Percentiles rank a stretch among this genome's conserved stretches.
Evolutionary conservation across 2,888 invertebrate genomes (phyloP).

Genomic region (Norana najaformis): DNA sequence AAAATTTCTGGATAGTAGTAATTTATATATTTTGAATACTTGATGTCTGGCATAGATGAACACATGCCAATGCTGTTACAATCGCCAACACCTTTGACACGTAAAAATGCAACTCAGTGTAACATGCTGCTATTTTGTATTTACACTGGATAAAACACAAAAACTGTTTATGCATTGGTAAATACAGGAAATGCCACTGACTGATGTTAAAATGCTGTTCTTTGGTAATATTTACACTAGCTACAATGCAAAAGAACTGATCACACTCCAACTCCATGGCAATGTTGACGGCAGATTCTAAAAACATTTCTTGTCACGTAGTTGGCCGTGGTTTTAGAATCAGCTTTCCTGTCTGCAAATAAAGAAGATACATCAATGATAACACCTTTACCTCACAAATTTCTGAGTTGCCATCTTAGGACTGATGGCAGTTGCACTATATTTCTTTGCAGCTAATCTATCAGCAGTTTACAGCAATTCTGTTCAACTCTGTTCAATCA

Average conservation of each 20-base stretch:
- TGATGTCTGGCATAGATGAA: neutral
- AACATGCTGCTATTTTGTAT: neutral
- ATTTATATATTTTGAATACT: neutral
- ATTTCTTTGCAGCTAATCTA: neutral
- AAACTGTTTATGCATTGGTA: neutral
- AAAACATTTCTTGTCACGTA: conserved; percentile 32
- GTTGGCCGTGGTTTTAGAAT: conserved; percentile 86
- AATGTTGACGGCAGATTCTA: neutral
- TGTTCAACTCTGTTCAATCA: too few species aligned
- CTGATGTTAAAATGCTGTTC: conserved; percentile 5
- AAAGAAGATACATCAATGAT: neutral
- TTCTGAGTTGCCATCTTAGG: neutral
- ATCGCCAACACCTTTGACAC: neutral
- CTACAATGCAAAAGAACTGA: neutral
- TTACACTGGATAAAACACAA: conserved; percentile 13
- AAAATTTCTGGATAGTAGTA: neutral
- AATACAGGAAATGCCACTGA: neutral
- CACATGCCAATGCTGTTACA: neutral
- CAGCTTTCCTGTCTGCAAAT: conserved; percentile 78
- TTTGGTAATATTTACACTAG: conserved; percentile 13
- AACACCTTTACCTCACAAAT: neutral
- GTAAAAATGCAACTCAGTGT: neutral
- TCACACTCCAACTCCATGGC: neutral
- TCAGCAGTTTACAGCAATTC: neutral
- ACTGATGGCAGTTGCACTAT: neutral